These are phyloP conservation scores for Lepidotrigona ventralis DNA, from an alignment of 1,140 invertebrate genomes.

Conservation along the genomic window DNA sequence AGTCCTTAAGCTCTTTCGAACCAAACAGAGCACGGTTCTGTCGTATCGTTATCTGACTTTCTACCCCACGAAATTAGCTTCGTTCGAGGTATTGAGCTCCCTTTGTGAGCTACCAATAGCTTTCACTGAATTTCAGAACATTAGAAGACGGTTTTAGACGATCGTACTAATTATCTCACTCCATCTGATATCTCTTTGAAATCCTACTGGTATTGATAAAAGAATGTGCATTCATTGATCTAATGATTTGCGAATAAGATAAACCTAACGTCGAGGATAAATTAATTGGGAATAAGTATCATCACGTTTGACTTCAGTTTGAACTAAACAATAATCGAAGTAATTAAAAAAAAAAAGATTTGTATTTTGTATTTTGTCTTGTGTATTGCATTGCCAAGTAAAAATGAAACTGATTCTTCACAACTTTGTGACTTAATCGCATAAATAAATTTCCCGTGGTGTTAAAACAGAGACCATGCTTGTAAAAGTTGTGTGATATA, in stretches of 20 bases:
- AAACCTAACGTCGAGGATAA: too few species aligned
- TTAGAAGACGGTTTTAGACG: not conserved
- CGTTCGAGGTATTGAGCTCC: not conserved
- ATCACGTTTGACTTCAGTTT: too few species aligned
- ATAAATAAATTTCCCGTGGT: not conserved
- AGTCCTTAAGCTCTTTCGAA: conserved; percentile 3
- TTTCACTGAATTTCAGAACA: not conserved
- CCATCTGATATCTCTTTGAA: not conserved
- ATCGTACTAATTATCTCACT: not conserved
- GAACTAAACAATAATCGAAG: too few species aligned
- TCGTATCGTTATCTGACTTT: conserved; percentile 22
- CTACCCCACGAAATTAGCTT: conserved; percentile 11
- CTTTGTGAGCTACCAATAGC: not conserved
- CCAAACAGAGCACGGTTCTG: not conserved
- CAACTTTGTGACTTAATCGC: not conserved
- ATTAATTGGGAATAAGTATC: too few species aligned
- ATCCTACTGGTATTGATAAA: not conserved
- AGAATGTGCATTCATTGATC: not conserved
- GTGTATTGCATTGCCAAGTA: not conserved
- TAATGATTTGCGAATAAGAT: not conserved
- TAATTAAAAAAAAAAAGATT: not conserved
- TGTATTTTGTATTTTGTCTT: not conserved
- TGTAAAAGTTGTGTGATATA: not conserved
- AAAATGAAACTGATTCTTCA: not conserved
- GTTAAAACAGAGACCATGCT: not conserved